Conservation (phyloP, 2,888 invertebrate species). For the Dasysyrphus tricinctus region DNA sequence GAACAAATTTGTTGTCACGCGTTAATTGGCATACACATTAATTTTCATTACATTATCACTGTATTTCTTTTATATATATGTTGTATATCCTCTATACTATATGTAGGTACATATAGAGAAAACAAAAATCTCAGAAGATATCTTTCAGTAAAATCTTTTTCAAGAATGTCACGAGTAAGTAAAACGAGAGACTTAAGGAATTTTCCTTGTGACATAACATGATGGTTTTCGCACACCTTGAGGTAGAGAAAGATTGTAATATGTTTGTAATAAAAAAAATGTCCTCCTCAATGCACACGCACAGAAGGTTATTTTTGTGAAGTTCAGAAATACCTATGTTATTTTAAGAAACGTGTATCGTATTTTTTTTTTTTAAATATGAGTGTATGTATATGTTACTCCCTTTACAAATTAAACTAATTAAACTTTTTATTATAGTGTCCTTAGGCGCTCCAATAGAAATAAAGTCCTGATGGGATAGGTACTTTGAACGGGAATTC, state of each 20-base stretch:
- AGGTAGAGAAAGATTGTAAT: constrained; percentile 22
- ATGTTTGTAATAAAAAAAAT: constrained; percentile 24
- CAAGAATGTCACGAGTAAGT: constrained; percentile 37
- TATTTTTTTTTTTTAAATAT: neutral
- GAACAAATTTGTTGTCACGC: constrained; percentile 66
- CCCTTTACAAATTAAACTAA: constrained; percentile 1
- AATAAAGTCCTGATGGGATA: neutral
- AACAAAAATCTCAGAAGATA: neutral
- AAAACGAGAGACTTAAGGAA: constrained; percentile 38
- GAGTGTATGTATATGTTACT: neutral
- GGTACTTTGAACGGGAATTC: neutral
- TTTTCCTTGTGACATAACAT: constrained; percentile 34
- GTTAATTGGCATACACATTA: constrained; percentile 69
- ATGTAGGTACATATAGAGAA: neutral
- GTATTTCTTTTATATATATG: neutral
- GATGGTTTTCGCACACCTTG: constrained; percentile 23
- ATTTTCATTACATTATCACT: constrained; percentile 61
- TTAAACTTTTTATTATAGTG: neutral
- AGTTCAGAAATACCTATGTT: neutral
- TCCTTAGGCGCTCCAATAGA: neutral
- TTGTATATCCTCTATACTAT: too few relatives aligned
- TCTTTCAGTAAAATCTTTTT: constrained; percentile 11
- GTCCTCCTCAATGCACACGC: constrained; percentile 6
- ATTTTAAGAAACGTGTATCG: neutral
- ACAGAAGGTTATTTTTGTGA: neutral